These are phyloP conservation scores for Lepidurus arcticus DNA, from an alignment of 1,140 invertebrate species.

Conservation along the genomic window DNA sequence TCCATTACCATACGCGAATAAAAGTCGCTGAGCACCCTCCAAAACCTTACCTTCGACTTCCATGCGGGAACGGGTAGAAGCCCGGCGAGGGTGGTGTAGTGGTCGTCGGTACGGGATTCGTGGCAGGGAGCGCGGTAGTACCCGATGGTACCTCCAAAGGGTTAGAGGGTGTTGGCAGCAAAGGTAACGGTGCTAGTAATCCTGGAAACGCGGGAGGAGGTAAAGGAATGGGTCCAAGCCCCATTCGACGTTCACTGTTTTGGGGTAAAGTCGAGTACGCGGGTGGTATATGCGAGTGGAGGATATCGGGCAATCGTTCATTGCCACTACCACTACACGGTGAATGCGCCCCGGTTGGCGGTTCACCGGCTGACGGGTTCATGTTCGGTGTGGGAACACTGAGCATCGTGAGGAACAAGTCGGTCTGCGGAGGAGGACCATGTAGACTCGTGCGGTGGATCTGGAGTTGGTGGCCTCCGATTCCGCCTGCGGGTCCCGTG, in stretches of 20 bases:
- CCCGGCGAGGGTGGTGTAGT: slow-evolving; percentile 26
- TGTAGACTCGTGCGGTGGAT: not conserved
- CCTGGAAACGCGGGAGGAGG: slow-evolving; percentile 29
- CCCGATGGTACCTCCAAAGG: slow-evolving; percentile 30
- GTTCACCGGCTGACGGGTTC: slow-evolving; percentile 29
- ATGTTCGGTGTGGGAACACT: slow-evolving; percentile 30
- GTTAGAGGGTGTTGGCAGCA: slow-evolving; percentile 33
- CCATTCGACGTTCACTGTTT: slow-evolving; percentile 35
- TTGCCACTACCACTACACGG: not conserved
- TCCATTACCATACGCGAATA: slow-evolving; percentile 3
- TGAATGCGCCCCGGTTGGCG: not conserved
- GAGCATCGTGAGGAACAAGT: slow-evolving; percentile 25
- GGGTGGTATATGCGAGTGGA: slow-evolving; percentile 50
- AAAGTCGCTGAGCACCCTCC: not conserved
- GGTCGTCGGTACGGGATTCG: slow-evolving; percentile 36
- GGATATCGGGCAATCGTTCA: slow-evolving; percentile 48
- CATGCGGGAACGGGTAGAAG: slow-evolving; percentile 19
- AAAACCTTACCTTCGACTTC: not conserved
- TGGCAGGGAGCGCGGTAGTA: slow-evolving; percentile 34
- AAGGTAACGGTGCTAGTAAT: slow-evolving; percentile 29
- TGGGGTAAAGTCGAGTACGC: slow-evolving; percentile 46
- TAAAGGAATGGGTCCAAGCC: slow-evolving; percentile 36
- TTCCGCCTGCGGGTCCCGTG: not conserved
- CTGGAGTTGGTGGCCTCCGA: not conserved
- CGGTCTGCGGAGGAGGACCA: not conserved